Base-by-base conservation (phyloP, 2,113 vertebrate genomes). In the Campylomormyrus tamandua region DNA sequence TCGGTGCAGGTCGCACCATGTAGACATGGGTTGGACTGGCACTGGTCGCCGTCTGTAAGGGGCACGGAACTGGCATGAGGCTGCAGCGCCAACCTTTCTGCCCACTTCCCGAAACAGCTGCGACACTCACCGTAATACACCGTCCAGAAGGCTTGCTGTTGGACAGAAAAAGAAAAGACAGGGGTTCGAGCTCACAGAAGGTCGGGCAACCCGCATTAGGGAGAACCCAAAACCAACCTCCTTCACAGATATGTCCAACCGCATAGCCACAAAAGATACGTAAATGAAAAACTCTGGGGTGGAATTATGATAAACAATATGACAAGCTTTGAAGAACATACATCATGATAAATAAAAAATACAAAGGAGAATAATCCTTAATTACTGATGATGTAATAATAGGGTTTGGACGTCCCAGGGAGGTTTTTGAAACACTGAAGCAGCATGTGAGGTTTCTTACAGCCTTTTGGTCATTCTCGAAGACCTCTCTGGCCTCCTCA, bases 401-500 rank as follows among this genome's bases (percentile, higher is more conserved):
- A 77, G 31, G 70, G 15, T 77, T 17, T 39, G 31, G 27, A 35
- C 70, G 19, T 77, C 27, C 15, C 6, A 19, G 15, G 35, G 35
- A 42, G 35, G 15, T 42, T 39, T 42, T 19, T 80, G 62, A 42
- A 80, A 19, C 74, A 19, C 31, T 17, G 74, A 56, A 56, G 74
- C 35, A 21, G 35, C 35, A 19, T 8, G 17, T 19, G 13, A 35
- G 13, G 74, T 80, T 80, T 80, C 74, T 89, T 91, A 97, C 97
- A 0, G 97, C 96, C 87, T 90, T 80, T 0, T 53, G 90, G 0
- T 87, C 88, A 0, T 98, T 52, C 92, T 99, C 98, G 84, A 98
- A 99, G 42, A 92, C 95, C 92, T 99, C 98, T 66, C 97, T 95
- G 1, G 97, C 97, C 91, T 99, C 98, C 91, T 99, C 98, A 0